These are phyloP conservation scores for Yponomeuta plumbellus DNA, from an alignment of 2,888 invertebrate species.

Conservation along the genomic window DNA sequence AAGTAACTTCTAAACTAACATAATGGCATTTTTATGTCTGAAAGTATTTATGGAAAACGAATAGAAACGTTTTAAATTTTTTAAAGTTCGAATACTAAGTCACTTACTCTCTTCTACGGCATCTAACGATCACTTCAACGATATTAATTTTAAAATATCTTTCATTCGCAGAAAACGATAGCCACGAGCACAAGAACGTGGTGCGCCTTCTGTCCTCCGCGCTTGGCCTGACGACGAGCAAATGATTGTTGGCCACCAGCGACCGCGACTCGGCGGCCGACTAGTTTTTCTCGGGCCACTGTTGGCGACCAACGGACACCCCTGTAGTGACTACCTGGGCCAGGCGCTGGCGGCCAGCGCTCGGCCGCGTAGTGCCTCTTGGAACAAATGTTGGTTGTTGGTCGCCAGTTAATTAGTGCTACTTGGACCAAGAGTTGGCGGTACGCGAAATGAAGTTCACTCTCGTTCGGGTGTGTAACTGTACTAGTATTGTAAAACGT, in stretches of 20 bases:
- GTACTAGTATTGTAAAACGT: too few relatives aligned
- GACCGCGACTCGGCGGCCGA: neutral
- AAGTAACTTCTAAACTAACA: too few relatives aligned
- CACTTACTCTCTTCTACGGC: too few relatives aligned
- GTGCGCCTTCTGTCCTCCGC: constrained; percentile 87
- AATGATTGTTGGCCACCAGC: constrained; percentile 44
- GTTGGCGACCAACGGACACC: neutral
- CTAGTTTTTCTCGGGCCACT: neutral
- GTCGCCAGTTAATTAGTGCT: too few relatives aligned
- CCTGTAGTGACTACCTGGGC: neutral
- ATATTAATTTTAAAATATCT: neutral
- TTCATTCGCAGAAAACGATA: constrained; percentile 79
- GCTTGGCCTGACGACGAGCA: constrained; percentile 78
- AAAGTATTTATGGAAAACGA: too few relatives aligned
- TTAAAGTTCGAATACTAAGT: too few relatives aligned
- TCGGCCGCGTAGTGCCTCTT: neutral
- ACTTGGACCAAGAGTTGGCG: neutral
- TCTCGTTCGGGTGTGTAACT: neutral
- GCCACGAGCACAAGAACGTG: constrained; percentile 85
- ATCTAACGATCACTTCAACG: too few relatives aligned
- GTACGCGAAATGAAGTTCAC: neutral
- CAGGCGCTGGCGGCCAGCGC: neutral
- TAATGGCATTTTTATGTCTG: too few relatives aligned
- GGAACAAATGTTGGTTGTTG: too few relatives aligned
- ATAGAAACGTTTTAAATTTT: too few relatives aligned